Base-by-base conservation (phyloP, 2,113 vertebrate species). In the Ornithorhynchus anatinus region DNA sequence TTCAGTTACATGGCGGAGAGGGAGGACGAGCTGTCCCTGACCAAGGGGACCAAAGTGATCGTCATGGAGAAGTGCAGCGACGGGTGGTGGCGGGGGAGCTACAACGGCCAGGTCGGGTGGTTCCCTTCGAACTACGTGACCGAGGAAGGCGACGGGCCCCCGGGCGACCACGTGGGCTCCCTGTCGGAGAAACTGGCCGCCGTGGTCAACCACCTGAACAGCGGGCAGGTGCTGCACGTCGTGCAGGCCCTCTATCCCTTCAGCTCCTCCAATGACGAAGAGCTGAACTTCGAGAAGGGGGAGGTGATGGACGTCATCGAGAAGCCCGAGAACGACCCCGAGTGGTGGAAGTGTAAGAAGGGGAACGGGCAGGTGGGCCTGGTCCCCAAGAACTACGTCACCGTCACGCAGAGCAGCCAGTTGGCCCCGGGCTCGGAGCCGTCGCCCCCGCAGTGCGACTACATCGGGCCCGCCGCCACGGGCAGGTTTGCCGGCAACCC, bases 1-100 rank as follows among this genome's bases (percentile, higher is more conserved):
- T 97, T 97, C 88, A 96, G 92, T 91, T 96, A 97, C 87, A 52
- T 93, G n/a, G 95, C 96, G 0, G 96, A 97, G 87, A 93, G 96
- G 4, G 96, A 97, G 56, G 96, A 97, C 65, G 96, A 97, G 85
- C 89, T 97, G 37, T 94, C 95, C 1, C 86, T 97, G 86, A 94
- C 95, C 58, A 97, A 97, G 77, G 95, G 95, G 69, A 96, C 95
- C 0, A 94, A 94, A 52, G 96, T 97, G 74, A 93, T 95, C 58
- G 96, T 97, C 86, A 96, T 96, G 96, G 96, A 97, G 84, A 97
- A 96, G 82, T 97, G 96, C 91, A 97, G 95, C 32, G 96, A 97
- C 63, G 96, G 96, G 59, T 97, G 96, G 96, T 97, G 96, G 96
- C 91, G 96, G 7, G 96, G 96, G 45, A 95, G 94, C 91, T 96